phyloP scores from a whole-genome alignment of 2,113 vertebrate species.

The Python bivittatus region DNA sequence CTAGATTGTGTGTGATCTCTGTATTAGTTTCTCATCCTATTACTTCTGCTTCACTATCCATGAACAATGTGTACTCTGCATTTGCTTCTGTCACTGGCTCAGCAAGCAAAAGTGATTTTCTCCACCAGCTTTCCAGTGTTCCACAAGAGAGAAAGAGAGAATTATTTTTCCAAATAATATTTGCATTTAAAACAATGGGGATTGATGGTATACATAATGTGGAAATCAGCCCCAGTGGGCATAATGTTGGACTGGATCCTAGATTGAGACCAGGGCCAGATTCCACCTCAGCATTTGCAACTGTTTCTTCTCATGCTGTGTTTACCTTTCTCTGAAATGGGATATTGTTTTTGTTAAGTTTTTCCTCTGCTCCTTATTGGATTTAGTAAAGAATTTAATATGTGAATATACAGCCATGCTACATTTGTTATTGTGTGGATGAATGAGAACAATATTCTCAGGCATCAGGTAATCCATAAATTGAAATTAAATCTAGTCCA shows the following conservation, averaged over 20 bases:
- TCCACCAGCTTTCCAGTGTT: constrained; percentile 60
- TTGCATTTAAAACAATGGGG: background rate
- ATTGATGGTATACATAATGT: background rate
- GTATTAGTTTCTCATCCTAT: constrained; percentile 61
- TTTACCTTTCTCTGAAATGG: background rate
- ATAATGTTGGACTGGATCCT: background rate
- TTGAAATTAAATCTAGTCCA: background rate
- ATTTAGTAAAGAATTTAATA: background rate
- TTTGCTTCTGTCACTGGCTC: constrained; percentile 55
- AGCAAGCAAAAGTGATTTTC: constrained; percentile 64
- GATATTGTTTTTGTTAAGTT: background rate
- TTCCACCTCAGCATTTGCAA: background rate
- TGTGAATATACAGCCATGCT: background rate
- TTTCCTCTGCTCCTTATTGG: background rate
- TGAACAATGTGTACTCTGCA: constrained; percentile 51
- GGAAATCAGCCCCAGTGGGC: background rate
- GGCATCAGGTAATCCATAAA: background rate
- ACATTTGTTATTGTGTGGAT: background rate
- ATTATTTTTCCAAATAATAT: constrained; percentile 47
- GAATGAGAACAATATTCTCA: background rate
- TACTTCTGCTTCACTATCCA: constrained; percentile 35
- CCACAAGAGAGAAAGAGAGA: constrained; percentile 12
- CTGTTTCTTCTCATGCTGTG: background rate
- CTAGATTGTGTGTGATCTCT: constrained; percentile 59
- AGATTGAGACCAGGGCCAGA: background rate